Conservation (phyloP, 2,797 vertebrate species). For the Rousettus madagascariensis region DNA sequence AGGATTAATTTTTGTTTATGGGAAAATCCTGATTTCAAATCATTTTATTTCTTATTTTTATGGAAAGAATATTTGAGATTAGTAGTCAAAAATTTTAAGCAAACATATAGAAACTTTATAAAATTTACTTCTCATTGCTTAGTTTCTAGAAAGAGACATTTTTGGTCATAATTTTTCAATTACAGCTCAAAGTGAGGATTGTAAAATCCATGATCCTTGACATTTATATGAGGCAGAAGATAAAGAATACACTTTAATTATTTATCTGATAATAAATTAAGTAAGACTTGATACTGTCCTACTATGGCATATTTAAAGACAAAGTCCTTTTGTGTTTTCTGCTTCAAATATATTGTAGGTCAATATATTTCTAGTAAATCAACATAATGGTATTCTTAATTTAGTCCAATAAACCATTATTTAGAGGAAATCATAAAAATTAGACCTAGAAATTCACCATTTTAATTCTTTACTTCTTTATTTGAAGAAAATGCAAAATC, state of each 20-base stretch:
- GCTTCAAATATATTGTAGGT: neutral
- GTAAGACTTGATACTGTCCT: slow-evolving; percentile 29
- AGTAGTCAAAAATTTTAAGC: slow-evolving; percentile 67
- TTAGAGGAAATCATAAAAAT: slow-evolving; percentile 6
- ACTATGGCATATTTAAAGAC: slow-evolving; percentile 1
- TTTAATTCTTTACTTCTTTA: neutral
- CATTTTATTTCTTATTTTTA: slow-evolving; percentile 59
- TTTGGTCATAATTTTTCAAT: slow-evolving; percentile 54
- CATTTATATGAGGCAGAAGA: slow-evolving; percentile 63
- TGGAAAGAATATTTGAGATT: slow-evolving; percentile 24
- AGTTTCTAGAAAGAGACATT: slow-evolving; percentile 4
- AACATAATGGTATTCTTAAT: slow-evolving; percentile 59
- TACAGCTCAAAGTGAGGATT: neutral
- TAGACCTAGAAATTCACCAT: neutral
- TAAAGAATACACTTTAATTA: slow-evolving; percentile 60
- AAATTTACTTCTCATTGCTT: neutral
- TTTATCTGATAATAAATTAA: slow-evolving; percentile 76
- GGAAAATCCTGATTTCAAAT: slow-evolving; percentile 57
- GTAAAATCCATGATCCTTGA: slow-evolving; percentile 41
- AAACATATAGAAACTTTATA: slow-evolving; percentile 56
- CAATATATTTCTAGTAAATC: slow-evolving; percentile 34
- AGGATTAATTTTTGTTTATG: slow-evolving; percentile 49
- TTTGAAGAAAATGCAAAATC: neutral
- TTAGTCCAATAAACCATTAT: neutral
- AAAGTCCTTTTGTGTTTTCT: neutral